Percentiles rank a stretch among this genome's conserved stretches.
Evolutionary conservation across 92 coral and sea anemone genomes (phyloP).

Genomic region (Umimayanthus chanpuru): DNA sequence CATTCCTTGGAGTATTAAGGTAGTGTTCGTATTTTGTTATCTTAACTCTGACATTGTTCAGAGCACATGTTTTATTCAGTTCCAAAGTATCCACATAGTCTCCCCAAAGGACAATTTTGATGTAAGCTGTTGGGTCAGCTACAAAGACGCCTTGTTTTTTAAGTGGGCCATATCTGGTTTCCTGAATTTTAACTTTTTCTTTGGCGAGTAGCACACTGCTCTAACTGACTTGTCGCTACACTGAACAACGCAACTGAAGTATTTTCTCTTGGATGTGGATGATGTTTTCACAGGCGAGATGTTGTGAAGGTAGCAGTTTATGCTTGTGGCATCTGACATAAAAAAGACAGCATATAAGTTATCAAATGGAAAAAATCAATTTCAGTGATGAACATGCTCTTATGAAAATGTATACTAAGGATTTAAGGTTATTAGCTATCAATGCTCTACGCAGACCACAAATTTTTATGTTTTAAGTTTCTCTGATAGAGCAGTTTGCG

Average conservation of each 20-base stretch:
- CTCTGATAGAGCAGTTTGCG: too few species aligned
- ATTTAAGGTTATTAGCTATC: too few species aligned
- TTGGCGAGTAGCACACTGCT: slow-evolving; percentile 66
- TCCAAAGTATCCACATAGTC: slow-evolving; percentile 44
- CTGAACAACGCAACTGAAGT: slow-evolving; percentile 60
- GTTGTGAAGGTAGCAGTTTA: slow-evolving; percentile 59
- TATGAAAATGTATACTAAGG: too few species aligned
- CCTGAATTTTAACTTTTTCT: slow-evolving; percentile 43
- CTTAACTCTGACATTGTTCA: slow-evolving; percentile 43
- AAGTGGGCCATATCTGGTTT: slow-evolving; percentile 47
- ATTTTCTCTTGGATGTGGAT: slow-evolving; percentile 52
- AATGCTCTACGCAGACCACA: too few species aligned
- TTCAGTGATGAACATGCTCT: too few species aligned
- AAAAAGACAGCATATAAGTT: too few species aligned
- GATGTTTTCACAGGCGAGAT: slow-evolving; percentile 56
- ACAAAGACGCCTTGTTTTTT: slow-evolving; percentile 42
- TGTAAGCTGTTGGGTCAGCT: slow-evolving; percentile 52
- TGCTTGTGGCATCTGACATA: slow-evolving; percentile 35
- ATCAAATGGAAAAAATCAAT: too few species aligned
- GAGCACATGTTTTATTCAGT: slow-evolving; percentile 31
- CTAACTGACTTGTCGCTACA: slow-evolving; percentile 57
- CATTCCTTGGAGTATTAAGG: slow-evolving; percentile 48
- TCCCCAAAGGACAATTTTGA: slow-evolving; percentile 54
- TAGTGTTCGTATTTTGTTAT: slow-evolving; percentile 29
- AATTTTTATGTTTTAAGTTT: too few species aligned